A percentile compares a stretch with the other conserved stretches of the same genome.
These are phyloP conservation scores for Leuciscus idus DNA, from an alignment of 2,113 vertebrate genomes.

Conservation along the genomic window DNA sequence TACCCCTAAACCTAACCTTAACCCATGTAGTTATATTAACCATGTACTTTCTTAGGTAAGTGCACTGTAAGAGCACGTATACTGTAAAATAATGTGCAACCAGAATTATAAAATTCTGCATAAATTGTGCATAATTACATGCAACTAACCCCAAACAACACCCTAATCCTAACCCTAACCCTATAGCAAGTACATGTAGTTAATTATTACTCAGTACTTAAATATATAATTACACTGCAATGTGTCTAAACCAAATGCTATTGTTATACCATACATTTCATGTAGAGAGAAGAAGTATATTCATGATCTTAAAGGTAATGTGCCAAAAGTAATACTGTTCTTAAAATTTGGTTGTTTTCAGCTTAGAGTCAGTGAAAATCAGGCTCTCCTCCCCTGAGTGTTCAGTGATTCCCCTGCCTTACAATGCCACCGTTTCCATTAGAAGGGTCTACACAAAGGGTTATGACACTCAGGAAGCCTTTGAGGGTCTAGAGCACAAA, in stretches of 20 bases:
- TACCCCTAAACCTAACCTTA: too few species aligned
- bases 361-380: slow-evolving; percentile 21
- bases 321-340: background rate
- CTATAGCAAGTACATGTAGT: too few species aligned
- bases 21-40: too few species aligned
- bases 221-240: background rate
- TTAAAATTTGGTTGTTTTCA: background rate
- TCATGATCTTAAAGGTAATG: background rate
- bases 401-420: slow-evolving; percentile 31
- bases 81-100: too few species aligned
- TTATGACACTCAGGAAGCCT: slow-evolving; percentile 62
- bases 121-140: too few species aligned
- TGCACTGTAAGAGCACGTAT: too few species aligned
- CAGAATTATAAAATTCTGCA: too few species aligned
- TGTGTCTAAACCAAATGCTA: background rate
- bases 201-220: too few species aligned
- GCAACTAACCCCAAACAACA: too few species aligned
- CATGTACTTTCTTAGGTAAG: too few species aligned
- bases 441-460: slow-evolving; percentile 69
- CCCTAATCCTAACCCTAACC: too few species aligned
- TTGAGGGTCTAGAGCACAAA: slow-evolving; percentile 60
- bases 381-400: background rate
- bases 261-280: background rate
- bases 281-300: background rate
- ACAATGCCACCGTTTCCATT: slow-evolving; percentile 68